phyloP scores from a whole-genome alignment of 2,113 vertebrate species.

The Tragelaphus buxtoni region DNA sequence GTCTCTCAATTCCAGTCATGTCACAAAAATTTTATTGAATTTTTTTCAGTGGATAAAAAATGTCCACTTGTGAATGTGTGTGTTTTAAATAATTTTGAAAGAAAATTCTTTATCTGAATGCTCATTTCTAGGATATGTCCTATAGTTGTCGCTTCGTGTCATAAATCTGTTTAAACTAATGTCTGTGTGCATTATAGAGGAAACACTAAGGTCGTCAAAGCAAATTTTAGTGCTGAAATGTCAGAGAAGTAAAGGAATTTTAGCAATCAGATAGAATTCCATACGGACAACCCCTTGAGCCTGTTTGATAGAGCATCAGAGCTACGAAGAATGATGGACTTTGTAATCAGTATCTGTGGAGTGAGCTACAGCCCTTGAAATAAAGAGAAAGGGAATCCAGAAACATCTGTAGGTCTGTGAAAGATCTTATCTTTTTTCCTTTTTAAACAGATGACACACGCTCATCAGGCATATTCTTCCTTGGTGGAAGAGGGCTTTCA shows the following conservation, averaged over 20 bases:
- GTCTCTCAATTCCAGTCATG: background rate
- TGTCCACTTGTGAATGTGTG: background rate
- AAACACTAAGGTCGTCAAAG: background rate
- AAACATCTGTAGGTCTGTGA: background rate
- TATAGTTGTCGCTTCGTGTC: background rate
- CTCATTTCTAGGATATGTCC: background rate
- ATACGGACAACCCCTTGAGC: background rate
- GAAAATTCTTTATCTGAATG: background rate
- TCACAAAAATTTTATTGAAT: background rate
- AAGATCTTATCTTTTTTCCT: background rate
- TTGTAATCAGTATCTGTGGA: background rate
- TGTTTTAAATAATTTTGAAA: background rate
- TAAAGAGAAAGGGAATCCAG: background rate
- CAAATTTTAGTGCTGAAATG: conserved; percentile 23
- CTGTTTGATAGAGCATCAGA: background rate
- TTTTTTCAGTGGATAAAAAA: background rate
- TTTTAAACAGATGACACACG: background rate
- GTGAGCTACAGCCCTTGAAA: background rate
- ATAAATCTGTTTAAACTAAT: background rate
- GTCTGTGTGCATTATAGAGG: background rate
- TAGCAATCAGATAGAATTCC: background rate
- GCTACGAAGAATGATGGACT: background rate
- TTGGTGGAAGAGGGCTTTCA: background rate
- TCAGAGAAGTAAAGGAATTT: conserved; percentile 25
- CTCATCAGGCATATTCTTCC: background rate